These are phyloP conservation scores for Germaria angustata DNA, from an alignment of 2,888 invertebrate genomes.

Conservation along the genomic window DNA sequence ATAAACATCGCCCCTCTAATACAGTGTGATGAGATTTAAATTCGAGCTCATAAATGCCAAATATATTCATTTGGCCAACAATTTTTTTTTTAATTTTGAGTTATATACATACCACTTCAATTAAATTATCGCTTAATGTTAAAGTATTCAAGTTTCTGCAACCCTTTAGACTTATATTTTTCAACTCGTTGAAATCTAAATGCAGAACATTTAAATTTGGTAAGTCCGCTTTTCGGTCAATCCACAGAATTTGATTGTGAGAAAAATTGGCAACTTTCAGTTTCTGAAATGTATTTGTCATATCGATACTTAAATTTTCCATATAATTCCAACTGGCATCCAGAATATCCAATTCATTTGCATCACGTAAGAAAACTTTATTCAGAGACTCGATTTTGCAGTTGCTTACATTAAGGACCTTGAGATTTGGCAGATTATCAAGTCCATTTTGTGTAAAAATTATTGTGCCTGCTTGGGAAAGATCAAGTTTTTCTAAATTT, in stretches of 20 bases:
- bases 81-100: no score
- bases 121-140: slow-evolving; percentile 72
- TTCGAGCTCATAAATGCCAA: no score
- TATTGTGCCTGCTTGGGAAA: slow-evolving; percentile 72
- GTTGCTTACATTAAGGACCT: slow-evolving; percentile 73
- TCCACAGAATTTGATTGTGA: slow-evolving; percentile 70
- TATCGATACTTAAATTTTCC: slow-evolving; percentile 66
- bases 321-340: slow-evolving; percentile 76
- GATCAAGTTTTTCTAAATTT: slow-evolving; percentile 68
- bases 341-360: slow-evolving; percentile 70
- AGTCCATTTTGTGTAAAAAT: slow-evolving; percentile 71
- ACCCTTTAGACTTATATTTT: slow-evolving; percentile 69
- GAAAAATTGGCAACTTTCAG: slow-evolving; percentile 75
- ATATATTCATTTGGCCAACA: no score
- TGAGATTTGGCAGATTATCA: slow-evolving; percentile 70
- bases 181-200: slow-evolving; percentile 73
- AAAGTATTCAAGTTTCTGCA: slow-evolving; percentile 71
- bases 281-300: slow-evolving; percentile 69
- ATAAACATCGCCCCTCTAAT: no score
- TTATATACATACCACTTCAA: slow-evolving; percentile 73
- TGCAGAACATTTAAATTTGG: slow-evolving; percentile 71
- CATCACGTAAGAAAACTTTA: slow-evolving; percentile 68
- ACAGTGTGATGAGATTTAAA: no score
- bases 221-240: slow-evolving; percentile 69
- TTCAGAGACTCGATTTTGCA: slow-evolving; percentile 70